Conservation (phyloP, 2,113 vertebrate genomes). For the Archocentrus centrarchus region DNA sequence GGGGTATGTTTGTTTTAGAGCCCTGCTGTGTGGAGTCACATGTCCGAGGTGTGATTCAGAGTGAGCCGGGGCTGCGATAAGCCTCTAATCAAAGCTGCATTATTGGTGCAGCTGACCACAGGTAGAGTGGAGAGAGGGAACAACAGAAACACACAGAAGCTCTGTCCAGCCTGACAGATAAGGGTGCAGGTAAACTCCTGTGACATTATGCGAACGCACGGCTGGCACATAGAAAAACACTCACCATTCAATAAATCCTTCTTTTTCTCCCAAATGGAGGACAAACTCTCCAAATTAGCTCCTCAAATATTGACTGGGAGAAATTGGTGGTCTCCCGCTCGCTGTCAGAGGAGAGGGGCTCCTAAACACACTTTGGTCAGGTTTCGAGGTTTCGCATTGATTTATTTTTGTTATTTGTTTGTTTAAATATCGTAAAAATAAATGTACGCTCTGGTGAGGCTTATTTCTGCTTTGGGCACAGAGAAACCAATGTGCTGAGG, state of each 20-base stretch:
- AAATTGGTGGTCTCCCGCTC: conserved; percentile 77
- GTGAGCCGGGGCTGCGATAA: conserved; percentile 51
- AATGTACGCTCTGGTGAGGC: conserved; percentile 73
- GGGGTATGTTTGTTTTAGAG: conserved; percentile 50
- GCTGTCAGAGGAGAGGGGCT: conserved; percentile 74
- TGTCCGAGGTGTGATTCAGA: conserved; percentile 47
- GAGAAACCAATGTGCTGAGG: conserved; percentile 76
- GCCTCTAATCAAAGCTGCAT: conserved; percentile 60
- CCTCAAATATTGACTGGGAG: conserved; percentile 83
- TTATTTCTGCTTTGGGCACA: conserved; percentile 79
- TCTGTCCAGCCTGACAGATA: conserved; percentile 54
- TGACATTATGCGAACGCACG: conserved; percentile 66
- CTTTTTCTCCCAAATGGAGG: conserved; percentile 45
- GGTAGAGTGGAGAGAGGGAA: conserved; percentile 15
- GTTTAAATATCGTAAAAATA: conserved; percentile 84
- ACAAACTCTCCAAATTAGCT: conserved; percentile 83
- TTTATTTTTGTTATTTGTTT: conserved; percentile 84
- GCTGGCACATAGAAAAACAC: conserved; percentile 56
- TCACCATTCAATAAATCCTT: conserved; percentile 54
- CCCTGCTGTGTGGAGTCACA: conserved; percentile 43
- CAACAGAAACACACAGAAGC: conserved; percentile 1
- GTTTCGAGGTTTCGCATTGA: conserved; percentile 79
- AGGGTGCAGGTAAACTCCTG: conserved; percentile 52
- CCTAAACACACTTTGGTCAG: conserved; percentile 77
- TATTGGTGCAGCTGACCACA: conserved; percentile 45